Percentiles rank a stretch among this genome's conserved stretches.
Conservation (phyloP, 2,113 vertebrate genomes). For the Indri indri region DNA sequence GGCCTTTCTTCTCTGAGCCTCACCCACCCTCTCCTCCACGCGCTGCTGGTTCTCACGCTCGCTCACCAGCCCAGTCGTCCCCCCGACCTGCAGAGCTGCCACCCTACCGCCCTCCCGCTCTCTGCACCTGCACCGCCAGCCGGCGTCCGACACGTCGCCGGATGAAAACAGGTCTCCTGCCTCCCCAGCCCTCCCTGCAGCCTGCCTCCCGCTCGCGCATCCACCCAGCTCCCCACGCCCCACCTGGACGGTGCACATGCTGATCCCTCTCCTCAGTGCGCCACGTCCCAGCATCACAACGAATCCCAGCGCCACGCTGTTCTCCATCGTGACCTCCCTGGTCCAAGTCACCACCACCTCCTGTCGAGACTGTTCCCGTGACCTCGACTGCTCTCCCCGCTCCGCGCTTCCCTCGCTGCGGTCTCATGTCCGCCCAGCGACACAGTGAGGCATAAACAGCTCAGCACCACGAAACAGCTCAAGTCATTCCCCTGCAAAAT, state of each 20-base stretch:
- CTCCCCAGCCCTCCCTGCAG: background rate
- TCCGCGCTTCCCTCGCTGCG: background rate
- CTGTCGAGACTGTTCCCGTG: background rate
- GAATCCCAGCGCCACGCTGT: background rate
- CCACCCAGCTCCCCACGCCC: background rate
- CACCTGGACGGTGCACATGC: background rate
- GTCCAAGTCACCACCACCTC: background rate
- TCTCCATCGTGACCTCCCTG: background rate
- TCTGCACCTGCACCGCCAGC: background rate
- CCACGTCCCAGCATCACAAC: fast-evolving
- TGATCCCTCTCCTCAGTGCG: background rate
- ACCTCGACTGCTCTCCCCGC: background rate
- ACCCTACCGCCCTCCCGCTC: background rate
- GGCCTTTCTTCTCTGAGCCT: background rate
- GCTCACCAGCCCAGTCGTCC: background rate
- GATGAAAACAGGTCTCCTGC: background rate
- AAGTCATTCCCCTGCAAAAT: background rate
- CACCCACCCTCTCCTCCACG: background rate
- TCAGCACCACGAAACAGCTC: background rate
- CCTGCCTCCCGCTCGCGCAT: background rate
- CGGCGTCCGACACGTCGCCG: background rate
- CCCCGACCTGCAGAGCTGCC: background rate
- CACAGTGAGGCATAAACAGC: background rate
- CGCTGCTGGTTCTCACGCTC: background rate
- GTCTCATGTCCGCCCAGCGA: background rate